phyloP scores from a whole-genome alignment of 2,797 vertebrate species.

The Cyclopterus lumpus region DNA sequence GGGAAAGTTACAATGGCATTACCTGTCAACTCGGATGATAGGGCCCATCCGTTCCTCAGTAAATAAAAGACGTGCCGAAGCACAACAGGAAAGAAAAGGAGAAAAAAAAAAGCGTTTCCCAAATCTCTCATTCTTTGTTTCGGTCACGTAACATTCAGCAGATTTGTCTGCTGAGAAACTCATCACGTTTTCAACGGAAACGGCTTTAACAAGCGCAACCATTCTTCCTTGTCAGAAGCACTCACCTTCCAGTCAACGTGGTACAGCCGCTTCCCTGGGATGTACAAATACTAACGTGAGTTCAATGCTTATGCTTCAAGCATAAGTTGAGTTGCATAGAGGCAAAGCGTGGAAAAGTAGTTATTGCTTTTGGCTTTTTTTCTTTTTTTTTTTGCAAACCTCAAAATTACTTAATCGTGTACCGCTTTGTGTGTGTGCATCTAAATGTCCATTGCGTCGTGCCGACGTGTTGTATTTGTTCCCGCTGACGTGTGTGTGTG shows the following conservation, averaged over 20 bases:
- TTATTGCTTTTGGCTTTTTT: slow-evolving; percentile 2
- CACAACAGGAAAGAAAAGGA: slow-evolving; percentile 21
- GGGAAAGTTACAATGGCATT: slow-evolving; percentile 66
- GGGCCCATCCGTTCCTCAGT: slow-evolving; percentile 55
- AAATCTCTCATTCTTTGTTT: slow-evolving; percentile 68
- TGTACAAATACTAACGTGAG: slow-evolving; percentile 37
- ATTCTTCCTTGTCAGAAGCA: slow-evolving; percentile 46
- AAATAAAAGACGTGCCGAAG: slow-evolving; percentile 66
- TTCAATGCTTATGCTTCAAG: slow-evolving; percentile 23
- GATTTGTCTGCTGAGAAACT: slow-evolving; percentile 56
- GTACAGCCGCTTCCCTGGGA: slow-evolving; percentile 33
- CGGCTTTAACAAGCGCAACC: slow-evolving; percentile 39
- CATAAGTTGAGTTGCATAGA: background rate
- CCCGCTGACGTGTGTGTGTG: background rate
- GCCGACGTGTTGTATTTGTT: background rate
- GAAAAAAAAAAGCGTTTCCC: slow-evolving; percentile 50
- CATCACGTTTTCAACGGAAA: slow-evolving; percentile 51
- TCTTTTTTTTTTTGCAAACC: background rate
- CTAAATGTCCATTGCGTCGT: background rate
- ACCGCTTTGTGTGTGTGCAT: background rate
- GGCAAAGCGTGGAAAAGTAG: slow-evolving; percentile 5
- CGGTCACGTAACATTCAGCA: slow-evolving; percentile 59
- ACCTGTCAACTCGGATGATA: slow-evolving; percentile 67
- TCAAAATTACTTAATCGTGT: slow-evolving; percentile 4
- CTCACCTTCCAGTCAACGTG: slow-evolving; percentile 15